Conservation (phyloP, 1,140 invertebrate genomes). For the Globodera ellingtonae region DNA sequence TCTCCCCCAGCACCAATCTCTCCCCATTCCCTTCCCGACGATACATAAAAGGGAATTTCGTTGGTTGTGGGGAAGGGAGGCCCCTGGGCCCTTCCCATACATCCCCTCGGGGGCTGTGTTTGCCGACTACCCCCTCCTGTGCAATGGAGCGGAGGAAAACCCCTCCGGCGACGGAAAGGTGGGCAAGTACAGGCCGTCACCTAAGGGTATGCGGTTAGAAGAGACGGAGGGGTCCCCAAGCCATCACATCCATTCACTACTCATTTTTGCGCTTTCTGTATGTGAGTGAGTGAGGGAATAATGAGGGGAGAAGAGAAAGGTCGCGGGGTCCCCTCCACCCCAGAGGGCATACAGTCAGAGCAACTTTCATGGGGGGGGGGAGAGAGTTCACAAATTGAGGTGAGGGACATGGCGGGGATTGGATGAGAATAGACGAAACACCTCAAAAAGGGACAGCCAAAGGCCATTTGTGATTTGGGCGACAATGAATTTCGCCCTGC, state of each 20-base stretch:
- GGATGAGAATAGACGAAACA: neutral
- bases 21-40: neutral
- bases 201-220: neutral
- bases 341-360: neutral
- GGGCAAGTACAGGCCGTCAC: neutral
- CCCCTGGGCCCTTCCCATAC: neutral
- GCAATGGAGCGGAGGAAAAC: neutral
- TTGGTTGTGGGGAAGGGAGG: neutral
- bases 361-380: neutral
- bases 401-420: neutral
- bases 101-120: neutral
- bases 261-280: neutral
- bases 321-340: neutral
- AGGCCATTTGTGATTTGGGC: neutral
- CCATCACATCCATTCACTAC: neutral
- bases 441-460: neutral
- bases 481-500: neutral
- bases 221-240: neutral
- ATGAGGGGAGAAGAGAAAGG: neutral
- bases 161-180: neutral
- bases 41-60: conserved; percentile 3
- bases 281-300: neutral
- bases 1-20: neutral
- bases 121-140: neutral
- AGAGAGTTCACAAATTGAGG: neutral